These are phyloP conservation scores for Acrossocheilus fasciatus DNA, from an alignment of 2,797 vertebrate species.

Conservation along the genomic window DNA sequence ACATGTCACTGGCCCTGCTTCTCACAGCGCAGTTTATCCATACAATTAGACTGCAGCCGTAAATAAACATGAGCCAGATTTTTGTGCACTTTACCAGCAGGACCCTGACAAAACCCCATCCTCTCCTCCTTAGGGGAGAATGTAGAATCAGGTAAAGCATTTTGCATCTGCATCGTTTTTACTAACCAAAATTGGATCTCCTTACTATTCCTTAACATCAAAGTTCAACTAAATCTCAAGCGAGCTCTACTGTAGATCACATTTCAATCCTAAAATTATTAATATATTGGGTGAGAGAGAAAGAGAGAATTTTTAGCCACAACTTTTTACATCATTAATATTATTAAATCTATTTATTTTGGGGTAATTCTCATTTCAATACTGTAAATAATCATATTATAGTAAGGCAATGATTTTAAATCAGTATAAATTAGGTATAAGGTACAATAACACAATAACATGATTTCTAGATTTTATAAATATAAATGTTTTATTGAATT, in stretches of 20 bases:
- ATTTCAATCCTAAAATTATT: background rate
- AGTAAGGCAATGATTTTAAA: background rate
- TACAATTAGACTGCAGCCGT: conserved; percentile 66
- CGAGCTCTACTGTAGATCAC: background rate
- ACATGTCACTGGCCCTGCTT: conserved; percentile 72
- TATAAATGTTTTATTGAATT: background rate
- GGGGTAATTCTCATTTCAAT: background rate
- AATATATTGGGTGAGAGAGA: background rate
- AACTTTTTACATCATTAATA: background rate
- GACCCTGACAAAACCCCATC: conserved; percentile 8
- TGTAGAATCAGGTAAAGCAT: background rate
- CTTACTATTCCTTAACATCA: background rate
- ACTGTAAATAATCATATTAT: background rate
- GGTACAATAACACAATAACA: background rate
- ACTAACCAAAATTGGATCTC: background rate
- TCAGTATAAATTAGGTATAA: background rate
- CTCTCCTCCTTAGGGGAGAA: background rate
- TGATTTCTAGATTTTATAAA: background rate
- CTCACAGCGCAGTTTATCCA: conserved; percentile 60
- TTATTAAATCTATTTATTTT: background rate
- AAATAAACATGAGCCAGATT: conserved; percentile 74
- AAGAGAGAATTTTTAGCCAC: background rate
- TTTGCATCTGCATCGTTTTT: background rate
- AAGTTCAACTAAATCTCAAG: background rate
- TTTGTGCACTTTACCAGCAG: conserved; percentile 24